Percentiles rank a stretch among this genome's conserved stretches.
phyloP scores from a whole-genome alignment of 2,113 vertebrate species.

The Percopsis transmontana region DNA sequence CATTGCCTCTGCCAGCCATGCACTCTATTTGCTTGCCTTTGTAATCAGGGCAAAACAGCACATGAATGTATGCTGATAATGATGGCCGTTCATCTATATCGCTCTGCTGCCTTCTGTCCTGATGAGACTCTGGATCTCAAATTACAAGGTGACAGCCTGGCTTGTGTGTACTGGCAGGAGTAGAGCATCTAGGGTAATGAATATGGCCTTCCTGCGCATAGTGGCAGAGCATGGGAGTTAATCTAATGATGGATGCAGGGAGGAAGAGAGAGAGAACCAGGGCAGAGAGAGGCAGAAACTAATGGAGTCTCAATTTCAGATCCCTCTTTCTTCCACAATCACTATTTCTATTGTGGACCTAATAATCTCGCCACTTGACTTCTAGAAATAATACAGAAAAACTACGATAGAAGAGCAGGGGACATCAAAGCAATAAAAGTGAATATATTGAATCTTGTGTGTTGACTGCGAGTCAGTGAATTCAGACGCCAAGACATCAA shows the following conservation, averaged over 20 bases:
- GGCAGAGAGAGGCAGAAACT: constrained; percentile 21
- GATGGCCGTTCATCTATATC: constrained; percentile 35
- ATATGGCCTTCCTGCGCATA: constrained; percentile 58
- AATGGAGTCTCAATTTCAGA: constrained; percentile 37
- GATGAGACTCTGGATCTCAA: constrained; percentile 56
- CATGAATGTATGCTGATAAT: constrained; percentile 49
- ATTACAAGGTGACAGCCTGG: constrained; percentile 68
- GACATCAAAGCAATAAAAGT: constrained; percentile 1
- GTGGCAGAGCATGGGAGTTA: constrained; percentile 59
- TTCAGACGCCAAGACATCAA: constrained; percentile 18
- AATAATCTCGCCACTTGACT: constrained; percentile 10
- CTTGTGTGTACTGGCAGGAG: constrained; percentile 43
- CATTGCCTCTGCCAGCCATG: constrained; percentile 51
- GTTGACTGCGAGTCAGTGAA: neutral
- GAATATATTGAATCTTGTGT: constrained; percentile 11
- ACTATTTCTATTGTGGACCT: neutral
- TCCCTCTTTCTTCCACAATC: neutral
- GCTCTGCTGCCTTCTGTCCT: constrained; percentile 47
- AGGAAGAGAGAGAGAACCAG: constrained; percentile 22
- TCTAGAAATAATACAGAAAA: constrained; percentile 9
- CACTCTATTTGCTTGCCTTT: constrained; percentile 54
- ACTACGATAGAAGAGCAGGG: neutral
- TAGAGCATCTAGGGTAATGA: constrained; percentile 64
- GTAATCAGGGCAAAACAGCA: constrained; percentile 58
- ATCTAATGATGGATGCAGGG: constrained; percentile 69